Base-by-base conservation (phyloP, 1,140 invertebrate genomes). In the Popillia japonica region DNA sequence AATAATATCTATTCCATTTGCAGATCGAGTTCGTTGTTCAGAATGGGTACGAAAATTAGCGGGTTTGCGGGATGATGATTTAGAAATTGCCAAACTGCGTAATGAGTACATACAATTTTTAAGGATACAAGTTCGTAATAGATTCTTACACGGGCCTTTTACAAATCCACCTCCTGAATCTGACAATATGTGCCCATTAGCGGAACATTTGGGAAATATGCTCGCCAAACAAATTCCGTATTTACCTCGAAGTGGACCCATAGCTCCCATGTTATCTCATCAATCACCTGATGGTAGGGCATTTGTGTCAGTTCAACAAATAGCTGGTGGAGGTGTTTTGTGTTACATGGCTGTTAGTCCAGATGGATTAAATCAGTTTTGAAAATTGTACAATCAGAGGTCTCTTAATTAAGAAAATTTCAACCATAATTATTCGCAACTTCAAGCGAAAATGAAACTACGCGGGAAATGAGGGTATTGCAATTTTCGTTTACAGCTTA, bases 341-440 rank as follows among this genome's bases (percentile, higher is more conserved):
- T 89, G 88, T 80, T 90, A 90, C 79, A 86, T 90, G 86, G 88
- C 88, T 27, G 88, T 89, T 14, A 87, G 86, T 78, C 87, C 89
- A 6, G 86, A 89, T 79, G 84, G 84, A 55, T 82, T 86, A 55
- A 79, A 81, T 20, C 23, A 73, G 11, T 23, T n/a, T n/a, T n/a
- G n/a, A n/a, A n/a, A n/a, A n/a, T n/a, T n/a, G n/a, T n/a, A n/a
- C n/a, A n/a, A n/a, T n/a, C n/a, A n/a, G n/a, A n/a, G n/a, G n/a
- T n/a, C n/a, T n/a, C n/a, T n/a, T n/a, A n/a, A n/a, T n/a, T n/a
- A n/a, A n/a, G n/a, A n/a, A n/a, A n/a, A n/a, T n/a, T n/a, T n/a
- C n/a, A n/a, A n/a, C n/a, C n/a, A n/a, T n/a, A n/a, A n/a, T n/a
- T n/a, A n/a, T n/a, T n/a, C n/a, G n/a, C n/a, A n/a, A n/a, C n/a